Conservation (phyloP, 1,140 invertebrate species). For the Luehdorfia chinensis region DNA sequence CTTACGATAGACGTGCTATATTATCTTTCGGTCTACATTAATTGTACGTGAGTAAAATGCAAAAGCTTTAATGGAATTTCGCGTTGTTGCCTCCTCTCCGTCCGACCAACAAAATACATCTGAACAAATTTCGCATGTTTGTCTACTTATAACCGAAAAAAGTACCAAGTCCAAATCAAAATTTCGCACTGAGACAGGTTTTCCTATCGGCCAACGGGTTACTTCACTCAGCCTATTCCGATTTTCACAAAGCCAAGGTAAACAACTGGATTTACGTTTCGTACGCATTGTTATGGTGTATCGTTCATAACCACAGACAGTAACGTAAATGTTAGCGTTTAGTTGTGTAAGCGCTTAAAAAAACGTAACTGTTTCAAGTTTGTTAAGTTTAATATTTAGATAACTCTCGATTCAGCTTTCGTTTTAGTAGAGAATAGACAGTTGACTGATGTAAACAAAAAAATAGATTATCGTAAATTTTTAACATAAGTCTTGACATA, state of each 20-base stretch:
- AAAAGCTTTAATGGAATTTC: no score
- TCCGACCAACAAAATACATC: slow-evolving; percentile 9
- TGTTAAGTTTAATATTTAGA: no score
- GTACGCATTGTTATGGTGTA: not conserved
- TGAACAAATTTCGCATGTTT: slow-evolving; percentile 13
- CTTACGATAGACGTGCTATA: no score
- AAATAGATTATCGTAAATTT: no score
- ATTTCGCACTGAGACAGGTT: slow-evolving; percentile 11
- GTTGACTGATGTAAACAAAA: no score
- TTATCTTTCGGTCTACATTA: no score
- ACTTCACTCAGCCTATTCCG: not conserved
- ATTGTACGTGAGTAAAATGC: no score
- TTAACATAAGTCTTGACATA: no score
- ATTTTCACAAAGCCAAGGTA: slow-evolving; percentile 9
- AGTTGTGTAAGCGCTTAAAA: no score
- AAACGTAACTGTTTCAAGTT: no score
- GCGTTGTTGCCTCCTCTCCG: slow-evolving; percentile 4
- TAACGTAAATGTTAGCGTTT: not conserved
- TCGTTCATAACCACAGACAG: not conserved
- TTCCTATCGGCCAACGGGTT: slow-evolving; percentile 9
- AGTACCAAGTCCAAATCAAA: not conserved
- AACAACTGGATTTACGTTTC: not conserved
- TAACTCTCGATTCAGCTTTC: no score
- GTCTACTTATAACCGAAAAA: slow-evolving; percentile 13
- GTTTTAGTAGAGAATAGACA: no score